Conservation (phyloP, 2,888 invertebrate species). For the Drosophila antonietae region DNA sequence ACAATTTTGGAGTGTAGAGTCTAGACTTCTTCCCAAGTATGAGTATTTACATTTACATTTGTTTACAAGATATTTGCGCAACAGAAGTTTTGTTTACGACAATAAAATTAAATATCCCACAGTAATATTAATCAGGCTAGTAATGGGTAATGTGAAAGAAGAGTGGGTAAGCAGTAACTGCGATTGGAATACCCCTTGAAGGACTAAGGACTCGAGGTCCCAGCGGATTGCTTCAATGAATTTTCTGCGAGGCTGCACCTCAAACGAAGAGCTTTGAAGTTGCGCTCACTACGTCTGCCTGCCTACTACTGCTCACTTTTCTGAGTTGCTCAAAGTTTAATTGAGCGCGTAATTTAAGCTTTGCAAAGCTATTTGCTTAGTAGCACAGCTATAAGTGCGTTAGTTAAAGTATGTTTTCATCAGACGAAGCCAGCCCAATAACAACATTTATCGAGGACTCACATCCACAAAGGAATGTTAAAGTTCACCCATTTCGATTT, state of each 20-base stretch:
- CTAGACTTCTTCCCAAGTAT: background rate
- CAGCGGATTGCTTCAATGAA: constrained; percentile 60
- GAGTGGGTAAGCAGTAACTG: constrained; percentile 2
- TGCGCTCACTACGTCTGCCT: constrained; percentile 44
- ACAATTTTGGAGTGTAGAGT: too few relatives aligned
- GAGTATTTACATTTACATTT: constrained; percentile 47
- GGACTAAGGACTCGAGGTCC: constrained; percentile 18
- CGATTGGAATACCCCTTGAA: constrained; percentile 22
- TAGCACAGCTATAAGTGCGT: constrained; percentile 48
- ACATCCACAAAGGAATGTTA: background rate
- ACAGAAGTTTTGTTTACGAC: constrained; percentile 63
- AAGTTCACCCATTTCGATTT: background rate
- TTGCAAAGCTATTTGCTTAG: constrained; percentile 72
- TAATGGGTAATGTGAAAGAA: constrained; percentile 17
- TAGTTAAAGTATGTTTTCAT: constrained; percentile 33
- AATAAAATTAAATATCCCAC: constrained; percentile 46
- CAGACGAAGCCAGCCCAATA: background rate
- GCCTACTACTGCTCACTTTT: constrained; percentile 38
- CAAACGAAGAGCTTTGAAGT: constrained; percentile 76
- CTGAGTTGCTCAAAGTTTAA: constrained; percentile 74
- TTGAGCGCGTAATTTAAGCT: constrained; percentile 79
- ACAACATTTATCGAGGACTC: background rate
- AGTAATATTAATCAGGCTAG: constrained; percentile 51
- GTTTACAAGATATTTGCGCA: constrained; percentile 41
- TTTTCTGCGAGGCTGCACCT: constrained; percentile 77